Percentiles rank a stretch among this genome's conserved stretches.
Evolutionary conservation across 1,140 invertebrate genomes (phyloP).

Genomic region (Lordiphosa stackelbergi): DNA sequence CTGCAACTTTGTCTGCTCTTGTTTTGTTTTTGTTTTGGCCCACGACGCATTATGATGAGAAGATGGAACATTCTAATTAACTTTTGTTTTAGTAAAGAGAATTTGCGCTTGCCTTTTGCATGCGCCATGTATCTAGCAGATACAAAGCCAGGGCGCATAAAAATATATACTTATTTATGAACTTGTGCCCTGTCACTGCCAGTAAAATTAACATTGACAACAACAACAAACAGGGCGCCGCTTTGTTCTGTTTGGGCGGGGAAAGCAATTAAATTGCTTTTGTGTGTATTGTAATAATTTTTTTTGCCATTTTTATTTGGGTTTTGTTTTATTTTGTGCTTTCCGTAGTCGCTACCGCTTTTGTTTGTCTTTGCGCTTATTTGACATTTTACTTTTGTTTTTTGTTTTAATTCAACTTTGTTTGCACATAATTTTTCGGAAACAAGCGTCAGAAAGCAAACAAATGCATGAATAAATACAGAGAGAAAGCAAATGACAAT

Average conservation of each 20-base stretch:
- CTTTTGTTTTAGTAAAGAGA: slow-evolving; percentile 69
- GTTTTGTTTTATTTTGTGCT: slow-evolving; percentile 20
- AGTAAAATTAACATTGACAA: slow-evolving; percentile 66
- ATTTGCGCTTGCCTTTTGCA: slow-evolving; percentile 45
- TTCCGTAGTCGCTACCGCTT: slow-evolving; percentile 33
- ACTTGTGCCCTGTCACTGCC: slow-evolving; percentile 51
- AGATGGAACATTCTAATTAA: slow-evolving; percentile 67
- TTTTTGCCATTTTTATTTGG: slow-evolving; percentile 17
- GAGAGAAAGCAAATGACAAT: slow-evolving; percentile 57
- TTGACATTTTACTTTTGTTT: slow-evolving; percentile 52
- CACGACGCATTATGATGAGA: slow-evolving; percentile 59
- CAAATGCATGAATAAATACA: slow-evolving; percentile 73
- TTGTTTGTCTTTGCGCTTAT: slow-evolving; percentile 71
- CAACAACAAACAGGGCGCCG: slow-evolving; percentile 37
- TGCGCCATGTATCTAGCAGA: slow-evolving; percentile 55
- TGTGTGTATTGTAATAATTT: slow-evolving; percentile 31
- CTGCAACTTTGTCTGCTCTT: slow-evolving; percentile 64
- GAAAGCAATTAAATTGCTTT: slow-evolving; percentile 66
- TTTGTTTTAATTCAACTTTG: slow-evolving; percentile 67
- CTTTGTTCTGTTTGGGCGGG: slow-evolving; percentile 37
- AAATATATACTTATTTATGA: slow-evolving; percentile 63
- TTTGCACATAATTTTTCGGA: slow-evolving; percentile 73
- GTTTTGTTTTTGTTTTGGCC: slow-evolving; percentile 19
- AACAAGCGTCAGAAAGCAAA: slow-evolving; percentile 72
- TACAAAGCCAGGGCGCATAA: slow-evolving; percentile 39